These are phyloP conservation scores for Luscinia megarhynchos DNA, from an alignment of 2,797 vertebrate genomes.

Conservation along the genomic window DNA sequence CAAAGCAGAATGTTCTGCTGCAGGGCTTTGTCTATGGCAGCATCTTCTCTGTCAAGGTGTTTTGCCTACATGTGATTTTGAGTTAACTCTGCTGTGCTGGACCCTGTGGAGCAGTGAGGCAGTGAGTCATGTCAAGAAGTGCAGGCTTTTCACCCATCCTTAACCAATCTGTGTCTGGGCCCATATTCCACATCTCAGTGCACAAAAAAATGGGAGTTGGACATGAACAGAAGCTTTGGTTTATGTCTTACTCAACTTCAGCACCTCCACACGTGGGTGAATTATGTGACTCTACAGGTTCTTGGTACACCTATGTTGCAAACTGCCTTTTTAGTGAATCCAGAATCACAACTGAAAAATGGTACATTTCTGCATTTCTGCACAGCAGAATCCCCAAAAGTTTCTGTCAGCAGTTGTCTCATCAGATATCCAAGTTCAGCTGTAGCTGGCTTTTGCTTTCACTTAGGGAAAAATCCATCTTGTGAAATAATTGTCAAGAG, in stretches of 20 bases:
- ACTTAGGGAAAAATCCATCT: slow-evolving; percentile 18
- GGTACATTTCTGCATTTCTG: background rate
- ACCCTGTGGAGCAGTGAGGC: fast-evolving
- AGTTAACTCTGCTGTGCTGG: background rate
- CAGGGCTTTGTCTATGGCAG: background rate
- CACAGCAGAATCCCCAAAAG: background rate
- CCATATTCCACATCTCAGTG: background rate
- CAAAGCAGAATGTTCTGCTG: background rate
- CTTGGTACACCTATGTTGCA: background rate
- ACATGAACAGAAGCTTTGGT: background rate
- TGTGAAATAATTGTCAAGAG: slow-evolving; percentile 41
- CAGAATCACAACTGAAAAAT: slow-evolving; percentile 40
- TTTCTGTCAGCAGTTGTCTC: slow-evolving; percentile 42
- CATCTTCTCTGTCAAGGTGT: background rate
- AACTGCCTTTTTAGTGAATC: background rate
- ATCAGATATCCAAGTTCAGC: slow-evolving; percentile 48
- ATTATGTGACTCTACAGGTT: background rate
- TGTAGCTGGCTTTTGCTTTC: background rate
- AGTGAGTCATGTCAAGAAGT: background rate
- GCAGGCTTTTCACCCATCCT: background rate
- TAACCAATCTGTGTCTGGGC: background rate
- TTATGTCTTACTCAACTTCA: background rate
- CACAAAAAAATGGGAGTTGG: background rate
- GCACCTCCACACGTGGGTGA: background rate
- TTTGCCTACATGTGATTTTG: background rate